Evolutionary conservation across 1,140 invertebrate genomes (phyloP), one percentile per base, ranked within the genome.

Genomic region (Ylistrum balloti): DNA sequence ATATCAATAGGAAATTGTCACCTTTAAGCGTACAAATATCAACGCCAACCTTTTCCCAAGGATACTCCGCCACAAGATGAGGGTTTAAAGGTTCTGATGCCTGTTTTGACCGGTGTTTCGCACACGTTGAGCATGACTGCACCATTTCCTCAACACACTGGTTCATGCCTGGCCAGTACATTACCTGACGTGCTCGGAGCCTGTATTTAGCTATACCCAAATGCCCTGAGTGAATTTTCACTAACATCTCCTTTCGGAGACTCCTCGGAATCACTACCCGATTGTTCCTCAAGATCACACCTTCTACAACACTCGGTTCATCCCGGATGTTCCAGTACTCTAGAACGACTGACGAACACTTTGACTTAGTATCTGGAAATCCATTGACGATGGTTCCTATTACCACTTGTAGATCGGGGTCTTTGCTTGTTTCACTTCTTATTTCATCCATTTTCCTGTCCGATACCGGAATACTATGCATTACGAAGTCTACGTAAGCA

Each of bases 91-190:
- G 91, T 86, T 91, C 91, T 17, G 89, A 13, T 13, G 35, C 22
- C 28, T 35, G 56, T 34, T 86, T 74, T 38, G 38, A 28, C 56
- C 38, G 20, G 33, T 89, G n/a, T 86, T 89, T 87, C 9, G 74
- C 32, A 45, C 91, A 92, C 45, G 28, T 34, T 22, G 33, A 28
- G 35, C 90, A 91, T 2, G 15, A 15, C 88, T 33, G 85, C n/a
- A 90, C 90, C 33, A 85, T 32, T 5, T 86, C 85, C 3, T 85
- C 86, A 0, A 92, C 74, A 7, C 35, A 91, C 33, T 33, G 91
- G 33, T 45, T 88, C 17, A 92, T 34, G 11, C 90, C 90, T 22
- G 91, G 90, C 93, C 92, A 94, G 89, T 90, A 93, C 3, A 94
- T 28, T 32, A 85, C 38, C n/a, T 86, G 34, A 38, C 89, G 86